phyloP scores from a whole-genome alignment of 2,888 invertebrate species.

The Hirtodrosophila duncani region DNA sequence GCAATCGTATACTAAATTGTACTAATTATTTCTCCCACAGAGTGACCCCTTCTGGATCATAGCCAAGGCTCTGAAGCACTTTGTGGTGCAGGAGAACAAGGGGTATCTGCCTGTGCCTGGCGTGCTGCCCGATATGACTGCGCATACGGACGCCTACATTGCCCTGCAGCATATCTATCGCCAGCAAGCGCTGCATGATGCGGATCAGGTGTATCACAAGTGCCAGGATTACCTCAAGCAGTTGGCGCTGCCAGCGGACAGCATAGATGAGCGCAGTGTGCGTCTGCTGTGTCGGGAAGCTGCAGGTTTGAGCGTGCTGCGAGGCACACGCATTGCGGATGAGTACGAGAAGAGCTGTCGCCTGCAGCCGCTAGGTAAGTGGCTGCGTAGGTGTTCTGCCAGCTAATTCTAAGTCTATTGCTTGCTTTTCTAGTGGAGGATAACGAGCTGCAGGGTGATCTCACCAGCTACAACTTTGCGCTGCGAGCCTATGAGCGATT shows the following conservation, averaged over 20 bases:
- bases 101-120: slow-evolving; percentile 91
- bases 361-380: slow-evolving; percentile 80
- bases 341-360: slow-evolving; percentile 87
- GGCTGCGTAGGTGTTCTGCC: not conserved
- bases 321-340: slow-evolving; percentile 88
- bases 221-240: slow-evolving; percentile 89
- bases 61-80: slow-evolving; percentile 91
- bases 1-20: not conserved
- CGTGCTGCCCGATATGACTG: slow-evolving; percentile 96
- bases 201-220: slow-evolving; percentile 88
- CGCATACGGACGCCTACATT: slow-evolving; percentile 94
- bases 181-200: slow-evolving; percentile 89
- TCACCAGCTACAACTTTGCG: slow-evolving; percentile 93
- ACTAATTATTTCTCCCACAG: slow-evolving; percentile 74
- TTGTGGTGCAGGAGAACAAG: slow-evolving; percentile 90
- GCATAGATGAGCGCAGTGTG: slow-evolving; percentile 88
- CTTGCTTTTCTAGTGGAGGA: slow-evolving; percentile 81
- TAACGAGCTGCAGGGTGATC: slow-evolving; percentile 89
- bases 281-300: slow-evolving; percentile 94
- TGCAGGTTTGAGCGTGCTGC: slow-evolving; percentile 86
- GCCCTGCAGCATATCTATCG: slow-evolving; percentile 92
- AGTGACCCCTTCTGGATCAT: slow-evolving; percentile 95
- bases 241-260: slow-evolving; percentile 86
- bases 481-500: slow-evolving; percentile 95
- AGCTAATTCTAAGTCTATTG: not conserved